Percentiles rank a stretch among this genome's conserved stretches.
phyloP scores from a whole-genome alignment of 2,113 vertebrate species.

The Chamaea fasciata region DNA sequence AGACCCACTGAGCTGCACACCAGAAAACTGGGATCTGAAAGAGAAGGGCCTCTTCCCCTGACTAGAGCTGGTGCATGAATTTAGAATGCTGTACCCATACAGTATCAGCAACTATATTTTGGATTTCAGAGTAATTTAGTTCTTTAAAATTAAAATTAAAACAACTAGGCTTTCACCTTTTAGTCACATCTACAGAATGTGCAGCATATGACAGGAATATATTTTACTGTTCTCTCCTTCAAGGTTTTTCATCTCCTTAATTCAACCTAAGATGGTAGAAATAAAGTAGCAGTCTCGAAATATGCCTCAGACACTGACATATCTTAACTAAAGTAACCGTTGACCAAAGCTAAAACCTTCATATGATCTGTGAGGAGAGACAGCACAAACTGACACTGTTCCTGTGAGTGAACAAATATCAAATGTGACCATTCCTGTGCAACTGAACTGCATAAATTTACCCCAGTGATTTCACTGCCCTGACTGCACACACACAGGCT shows the following conservation, averaged over 20 bases:
- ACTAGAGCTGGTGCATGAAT: neutral
- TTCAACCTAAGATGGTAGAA: neutral
- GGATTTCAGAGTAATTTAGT: neutral
- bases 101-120: neutral
- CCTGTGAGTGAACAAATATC: neutral
- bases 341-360: neutral
- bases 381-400: neutral
- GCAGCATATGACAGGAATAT: neutral
- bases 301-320: neutral
- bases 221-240: neutral
- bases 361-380: neutral
- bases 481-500: neutral
- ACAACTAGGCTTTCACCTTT: neutral
- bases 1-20: neutral
- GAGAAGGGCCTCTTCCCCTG: neutral
- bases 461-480: neutral
- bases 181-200: neutral
- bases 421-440: accelerated
- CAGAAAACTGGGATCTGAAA: neutral
- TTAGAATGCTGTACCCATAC: neutral
- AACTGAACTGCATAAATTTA: neutral
- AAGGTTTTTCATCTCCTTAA: neutral
- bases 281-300: neutral
- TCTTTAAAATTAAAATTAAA: neutral
- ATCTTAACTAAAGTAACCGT: neutral